Base-by-base conservation (phyloP, 64 coral and sea anemone species). In the Montipora foliosa region DNA sequence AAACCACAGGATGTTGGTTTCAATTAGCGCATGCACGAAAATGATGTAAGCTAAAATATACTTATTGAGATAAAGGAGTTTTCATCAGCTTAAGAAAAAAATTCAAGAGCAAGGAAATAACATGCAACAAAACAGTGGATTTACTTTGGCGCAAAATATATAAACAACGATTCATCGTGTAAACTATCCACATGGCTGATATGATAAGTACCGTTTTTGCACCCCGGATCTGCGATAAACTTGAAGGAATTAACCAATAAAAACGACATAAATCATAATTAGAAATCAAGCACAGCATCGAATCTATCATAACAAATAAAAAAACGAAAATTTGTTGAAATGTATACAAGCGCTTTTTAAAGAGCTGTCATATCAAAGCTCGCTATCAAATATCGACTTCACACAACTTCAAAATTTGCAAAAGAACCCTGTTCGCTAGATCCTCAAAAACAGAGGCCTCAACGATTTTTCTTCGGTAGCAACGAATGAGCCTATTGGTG, bases 1-100 rank as follows among this genome's bases (percentile, higher is more conserved):
- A 14, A 85, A 85, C 82, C 82, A 85, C 79, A 70, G 12, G 67
- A 44, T 49, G 6, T 70, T 85, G n/a, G 69, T 69, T 85, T 85
- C 62, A 85, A 1, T 64, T 64, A 64, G 45, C 12, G 16, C 29
- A 12, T 20, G 62, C 82, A 84, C 82, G 82, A 69, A 70, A 85
- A 49, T 67, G n/a, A 17, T 50, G 51, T 1, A 64, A 5, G 8
- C 5, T 22, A 81, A 37, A 44, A 8, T 15, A 50, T 37, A 81
- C 29, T 82, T 82, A 78, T 49, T 49, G 15, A 8, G 14, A 14
- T 50, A 12, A 12, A 64, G 16, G 16, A 64, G 60, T 64, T 7
- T 9, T 12, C 60, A 64, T 64, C 37, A 37, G 37, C 37, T 37
- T 24, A 64, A 64, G 3, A 14, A 74, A 24, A 9, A 19, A 25